Base-by-base conservation (phyloP, 2,888 invertebrate genomes). In the Ormyrus rosae region DNA sequence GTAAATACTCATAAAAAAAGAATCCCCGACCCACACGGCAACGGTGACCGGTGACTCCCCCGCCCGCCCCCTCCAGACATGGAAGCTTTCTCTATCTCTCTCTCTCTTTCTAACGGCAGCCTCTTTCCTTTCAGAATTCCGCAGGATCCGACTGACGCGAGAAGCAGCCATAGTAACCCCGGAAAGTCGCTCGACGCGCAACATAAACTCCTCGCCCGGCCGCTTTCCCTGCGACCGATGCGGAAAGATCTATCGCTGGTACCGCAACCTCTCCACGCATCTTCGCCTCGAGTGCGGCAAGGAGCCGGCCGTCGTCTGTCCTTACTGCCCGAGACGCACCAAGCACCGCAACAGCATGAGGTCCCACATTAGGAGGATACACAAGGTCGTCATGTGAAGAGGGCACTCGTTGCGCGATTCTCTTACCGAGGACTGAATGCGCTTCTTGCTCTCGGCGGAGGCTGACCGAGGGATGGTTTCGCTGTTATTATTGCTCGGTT, bases 271-370 rank as follows among this genome's bases (percentile, higher is more conserved):
- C 84, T 91, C 92, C 80, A 91, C 93, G 11, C 94, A 94, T 85
- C 85, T 93, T 83, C 92, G 92, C 79, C 92, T 92, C 84, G 93
- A 94, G 85, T 94, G 94, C 84, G 93, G 93, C 74, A 92, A 92
- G 77, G 91, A 91, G 81, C 93, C 93, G 0, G 91, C 92, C 65
- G 92, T 93, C 84, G 90, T 91, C 79, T 94, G 94, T 83, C 91
- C 91, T 0, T 91, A 92, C 83, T 94, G 94, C 83, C 89, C 82
- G 5, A 74, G 82, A 5, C 67, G 92, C 81, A 92, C 93, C 48
- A 91, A 92, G 81, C 92, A 93, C 84, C 92, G 92, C 85, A 92
- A 92, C 82, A 92, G 92, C 83, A 88, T 93, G 50, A 91, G 92
- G 80, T 91, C 91, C 75, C 93, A 93, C 84, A 91, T 92, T 53